Conservation (phyloP, 2,888 invertebrate species). For the Acrobasis consociella region DNA sequence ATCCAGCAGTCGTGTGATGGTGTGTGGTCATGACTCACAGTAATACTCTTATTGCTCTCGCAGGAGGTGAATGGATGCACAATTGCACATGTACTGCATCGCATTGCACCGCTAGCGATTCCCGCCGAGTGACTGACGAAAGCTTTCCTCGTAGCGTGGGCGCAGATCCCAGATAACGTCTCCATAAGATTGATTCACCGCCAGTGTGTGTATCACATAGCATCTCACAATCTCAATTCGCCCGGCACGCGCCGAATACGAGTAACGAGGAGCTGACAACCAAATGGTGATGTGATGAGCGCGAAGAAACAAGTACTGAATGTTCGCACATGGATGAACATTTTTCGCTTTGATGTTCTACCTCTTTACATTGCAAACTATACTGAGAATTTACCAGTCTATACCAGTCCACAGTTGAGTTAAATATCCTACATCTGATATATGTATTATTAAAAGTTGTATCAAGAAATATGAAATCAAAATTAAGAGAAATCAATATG, state of each 20-base stretch:
- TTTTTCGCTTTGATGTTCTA: too few species aligned
- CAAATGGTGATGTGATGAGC: background rate
- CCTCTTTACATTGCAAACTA: too few species aligned
- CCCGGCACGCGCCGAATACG: slow-evolving; percentile 63
- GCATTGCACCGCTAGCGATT: slow-evolving; percentile 38
- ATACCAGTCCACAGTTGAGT: too few species aligned
- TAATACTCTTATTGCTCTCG: background rate
- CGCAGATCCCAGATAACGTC: slow-evolving; percentile 68
- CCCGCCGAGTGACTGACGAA: slow-evolving; percentile 50
- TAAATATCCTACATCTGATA: too few species aligned
- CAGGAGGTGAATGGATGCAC: background rate
- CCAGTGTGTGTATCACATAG: slow-evolving; percentile 59
- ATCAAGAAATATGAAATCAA: too few species aligned
- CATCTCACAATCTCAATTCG: slow-evolving; percentile 60
- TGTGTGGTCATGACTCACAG: background rate
- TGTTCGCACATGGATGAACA: background rate
- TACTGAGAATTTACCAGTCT: too few species aligned
- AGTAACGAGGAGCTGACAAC: slow-evolving; percentile 33
- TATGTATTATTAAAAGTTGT: too few species aligned
- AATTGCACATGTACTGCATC: background rate
- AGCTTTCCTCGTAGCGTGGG: slow-evolving; percentile 57
- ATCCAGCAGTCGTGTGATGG: background rate
- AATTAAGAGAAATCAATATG: too few species aligned
- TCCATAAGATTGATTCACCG: slow-evolving; percentile 75
- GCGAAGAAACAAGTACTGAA: background rate